Conservation (phyloP, 2,888 invertebrate genomes). For the Polietes domitor region DNA sequence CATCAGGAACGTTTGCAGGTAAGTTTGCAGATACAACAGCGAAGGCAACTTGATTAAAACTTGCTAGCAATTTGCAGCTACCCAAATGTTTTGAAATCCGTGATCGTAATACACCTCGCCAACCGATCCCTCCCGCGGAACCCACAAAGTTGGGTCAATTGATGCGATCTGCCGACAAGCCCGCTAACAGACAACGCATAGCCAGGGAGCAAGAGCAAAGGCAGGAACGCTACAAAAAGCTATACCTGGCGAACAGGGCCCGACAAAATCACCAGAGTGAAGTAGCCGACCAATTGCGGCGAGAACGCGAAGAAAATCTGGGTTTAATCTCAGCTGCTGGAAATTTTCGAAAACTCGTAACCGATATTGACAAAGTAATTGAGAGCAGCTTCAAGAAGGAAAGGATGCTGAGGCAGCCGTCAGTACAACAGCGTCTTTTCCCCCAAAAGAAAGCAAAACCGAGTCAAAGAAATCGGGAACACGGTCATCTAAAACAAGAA, state of each 20-base stretch:
- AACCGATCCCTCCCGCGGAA: neutral
- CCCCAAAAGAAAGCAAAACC: too few relatives aligned
- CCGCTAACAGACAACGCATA: constrained; percentile 70
- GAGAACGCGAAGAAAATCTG: constrained; percentile 64
- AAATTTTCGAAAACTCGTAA: constrained; percentile 69
- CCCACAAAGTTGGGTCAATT: constrained; percentile 69
- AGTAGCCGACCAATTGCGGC: constrained; percentile 47
- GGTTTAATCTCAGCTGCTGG: constrained; percentile 70
- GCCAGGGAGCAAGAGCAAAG: constrained; percentile 70
- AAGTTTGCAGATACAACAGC: neutral
- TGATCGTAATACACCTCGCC: constrained; percentile 46
- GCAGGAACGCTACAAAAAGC: constrained; percentile 73
- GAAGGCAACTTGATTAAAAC: neutral
- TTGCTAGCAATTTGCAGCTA: constrained; percentile 43
- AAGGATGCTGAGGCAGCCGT: constrained; percentile 13
- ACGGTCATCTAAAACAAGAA: constrained; percentile 25
- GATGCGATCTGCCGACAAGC: constrained; percentile 74
- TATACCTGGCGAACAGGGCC: constrained; percentile 72
- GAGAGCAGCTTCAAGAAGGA: constrained; percentile 72
- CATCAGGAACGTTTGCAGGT: constrained; percentile 71
- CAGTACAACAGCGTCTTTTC: too few relatives aligned
- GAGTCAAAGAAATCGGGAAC: too few relatives aligned
- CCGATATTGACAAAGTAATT: constrained; percentile 72
- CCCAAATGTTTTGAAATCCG: constrained; percentile 59
- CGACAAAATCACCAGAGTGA: constrained; percentile 58